Evolutionary conservation across 1,140 invertebrate species (phyloP), one percentile per base, ranked within the genome.

Genomic region (Leptoteleia sp.): DNA sequence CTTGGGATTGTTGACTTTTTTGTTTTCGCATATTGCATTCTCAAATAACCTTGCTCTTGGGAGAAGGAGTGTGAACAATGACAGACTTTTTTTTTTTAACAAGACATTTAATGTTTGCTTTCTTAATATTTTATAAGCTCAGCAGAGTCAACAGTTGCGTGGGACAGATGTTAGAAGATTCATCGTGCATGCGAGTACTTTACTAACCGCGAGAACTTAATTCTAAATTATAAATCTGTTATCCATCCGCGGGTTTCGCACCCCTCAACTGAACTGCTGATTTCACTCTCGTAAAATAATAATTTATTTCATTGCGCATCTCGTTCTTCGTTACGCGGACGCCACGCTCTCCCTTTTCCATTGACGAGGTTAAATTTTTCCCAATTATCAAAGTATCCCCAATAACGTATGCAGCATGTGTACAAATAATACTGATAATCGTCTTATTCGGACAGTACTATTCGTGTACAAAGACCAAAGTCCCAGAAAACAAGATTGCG

Each of bases 11-110:
- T n/a, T n/a, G n/a, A n/a, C n/a, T n/a, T n/a, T n/a, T n/a, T n/a
- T n/a, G n/a, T n/a, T n/a, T n/a, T n/a, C n/a, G n/a, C n/a, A n/a
- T n/a, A n/a, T n/a, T n/a, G n/a, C n/a, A n/a, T n/a, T n/a, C n/a
- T n/a, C n/a, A n/a, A n/a, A n/a, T n/a, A n/a, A n/a, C n/a, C n/a
- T n/a, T n/a, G n/a, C n/a, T n/a, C n/a, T n/a, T n/a, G n/a, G n/a
- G n/a, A n/a, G n/a, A n/a, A n/a, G n/a, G n/a, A n/a, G n/a, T n/a
- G n/a, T n/a, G n/a, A n/a, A n/a, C n/a, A n/a, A n/a, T n/a, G n/a
- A n/a, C n/a, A n/a, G n/a, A n/a, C n/a, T n/a, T n/a, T n/a, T n/a
- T 67, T 82, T 87, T 85, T 85, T 86, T 86, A 87, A 87, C 84
- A 86, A 87, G 84, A 87, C 85, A 86, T 87, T 87, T 87, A 86